phyloP scores from a whole-genome alignment of 2,797 vertebrate genomes.

The Crenuchus spilurus region DNA sequence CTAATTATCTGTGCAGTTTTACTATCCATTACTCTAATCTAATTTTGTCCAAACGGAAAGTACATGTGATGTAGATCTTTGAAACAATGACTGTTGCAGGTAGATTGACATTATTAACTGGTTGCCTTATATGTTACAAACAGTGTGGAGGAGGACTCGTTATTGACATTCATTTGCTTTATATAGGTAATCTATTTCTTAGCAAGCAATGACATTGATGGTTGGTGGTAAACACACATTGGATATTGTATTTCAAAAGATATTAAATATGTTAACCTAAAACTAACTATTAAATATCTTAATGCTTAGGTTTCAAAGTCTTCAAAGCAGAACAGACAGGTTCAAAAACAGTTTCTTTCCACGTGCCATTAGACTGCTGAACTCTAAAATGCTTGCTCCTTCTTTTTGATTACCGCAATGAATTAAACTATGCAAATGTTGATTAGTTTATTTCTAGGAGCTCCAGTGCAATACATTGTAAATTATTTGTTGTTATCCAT shows the following conservation, averaged over 20 bases:
- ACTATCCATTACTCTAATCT: neutral
- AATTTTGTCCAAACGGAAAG: neutral
- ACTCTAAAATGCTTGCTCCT: no score
- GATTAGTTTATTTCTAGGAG: no score
- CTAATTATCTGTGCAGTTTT: neutral
- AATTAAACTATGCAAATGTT: no score
- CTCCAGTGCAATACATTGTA: no score
- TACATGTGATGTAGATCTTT: neutral
- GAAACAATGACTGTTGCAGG: neutral
- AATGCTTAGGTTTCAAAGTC: no score
- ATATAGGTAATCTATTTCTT: no score
- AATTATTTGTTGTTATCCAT: no score
- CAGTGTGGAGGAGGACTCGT: neutral
- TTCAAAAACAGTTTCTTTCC: no score
- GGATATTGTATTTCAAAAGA: neutral
- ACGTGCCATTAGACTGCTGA: no score
- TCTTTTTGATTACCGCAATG: no score
- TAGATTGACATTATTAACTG: neutral
- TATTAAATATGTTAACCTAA: neutral
- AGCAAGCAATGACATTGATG: neutral
- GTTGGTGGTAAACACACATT: neutral
- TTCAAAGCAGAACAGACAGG: no score
- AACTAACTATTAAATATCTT: neutral
- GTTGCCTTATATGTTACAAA: neutral
- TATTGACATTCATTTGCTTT: neutral